Percentiles rank a stretch among this genome's conserved stretches.
Conservation (phyloP, 2,888 invertebrate genomes). For the Sinodicranocentrus sp. region DNA sequence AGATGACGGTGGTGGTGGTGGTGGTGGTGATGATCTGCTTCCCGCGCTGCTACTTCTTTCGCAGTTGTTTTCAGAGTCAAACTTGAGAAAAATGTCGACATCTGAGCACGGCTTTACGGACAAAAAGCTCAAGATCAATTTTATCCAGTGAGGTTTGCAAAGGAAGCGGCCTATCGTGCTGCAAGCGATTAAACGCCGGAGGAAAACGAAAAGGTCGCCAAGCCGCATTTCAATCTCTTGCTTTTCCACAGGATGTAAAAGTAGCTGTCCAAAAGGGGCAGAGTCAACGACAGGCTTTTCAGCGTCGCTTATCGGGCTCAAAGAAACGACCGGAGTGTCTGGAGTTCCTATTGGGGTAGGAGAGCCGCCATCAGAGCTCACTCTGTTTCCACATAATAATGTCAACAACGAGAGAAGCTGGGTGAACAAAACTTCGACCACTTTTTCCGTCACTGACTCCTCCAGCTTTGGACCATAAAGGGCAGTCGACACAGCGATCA, state of each 20-base stretch:
- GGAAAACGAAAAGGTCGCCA: constrained; percentile 82
- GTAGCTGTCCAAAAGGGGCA: constrained; percentile 6
- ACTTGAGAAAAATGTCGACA: constrained; percentile 73
- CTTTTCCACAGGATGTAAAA: constrained; percentile 73
- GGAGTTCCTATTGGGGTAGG: constrained; percentile 75
- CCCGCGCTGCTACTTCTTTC: not conserved
- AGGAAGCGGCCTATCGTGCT: constrained; percentile 79
- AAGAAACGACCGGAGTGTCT: constrained; percentile 73
- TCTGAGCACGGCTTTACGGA: constrained; percentile 76
- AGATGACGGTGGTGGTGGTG: not conserved
- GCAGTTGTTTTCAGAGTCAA: constrained; percentile 68
- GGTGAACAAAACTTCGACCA: constrained; percentile 81
- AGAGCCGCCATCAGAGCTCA: constrained; percentile 73
- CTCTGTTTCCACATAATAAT: constrained; percentile 72
- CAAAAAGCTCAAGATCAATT: constrained; percentile 79
- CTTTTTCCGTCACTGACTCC: constrained; percentile 79
- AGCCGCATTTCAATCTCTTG: constrained; percentile 78
- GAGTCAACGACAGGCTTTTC: constrained; percentile 62
- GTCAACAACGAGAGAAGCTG: constrained; percentile 78
- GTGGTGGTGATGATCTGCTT: not conserved
- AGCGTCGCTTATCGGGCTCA: constrained; percentile 72
- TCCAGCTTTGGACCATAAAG: constrained; percentile 78
- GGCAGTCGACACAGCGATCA: constrained; percentile 82
- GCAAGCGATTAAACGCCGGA: constrained; percentile 81
- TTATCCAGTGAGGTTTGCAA: constrained; percentile 81